Evolutionary conservation across 1,140 invertebrate genomes (phyloP), one percentile per base, ranked within the genome.

Genomic region (Penaeus japonicus): DNA sequence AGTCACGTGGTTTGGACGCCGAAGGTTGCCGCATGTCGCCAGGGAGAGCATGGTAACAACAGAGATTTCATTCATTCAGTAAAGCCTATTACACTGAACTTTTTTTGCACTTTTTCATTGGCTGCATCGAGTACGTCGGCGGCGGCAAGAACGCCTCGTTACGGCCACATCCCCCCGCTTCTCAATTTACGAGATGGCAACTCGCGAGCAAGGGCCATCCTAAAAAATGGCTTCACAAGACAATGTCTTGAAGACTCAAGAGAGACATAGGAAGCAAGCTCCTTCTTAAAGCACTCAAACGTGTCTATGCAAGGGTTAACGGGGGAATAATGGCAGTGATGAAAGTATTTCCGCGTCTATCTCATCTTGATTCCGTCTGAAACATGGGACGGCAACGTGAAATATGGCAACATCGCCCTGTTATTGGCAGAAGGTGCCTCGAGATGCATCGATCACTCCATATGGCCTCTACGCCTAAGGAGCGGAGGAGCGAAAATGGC

Each of bases 331-430:
- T 24, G 35, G 77, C 47, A 53, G 35, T 53, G 77, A 53, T 20
- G 55, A 24, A 87, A 57, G 27, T 87, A 87, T 87, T 87, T 87
- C 85, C 85, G 77, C 78, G 30, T 70, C 47, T 79, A 70, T 81
- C 53, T 53, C 55, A 62, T 54, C 78, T 57, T 59, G 73, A 78
- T 80, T 65, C 57, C 73, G 62, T 27, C 47, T 88, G 86, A 88
- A 88, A 83, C 86, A 75, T 77, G 86, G 86, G 80, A 84, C 80
- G 80, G 82, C 83, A 88, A 82, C 80, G 87, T 88, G 87, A 88
- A 88, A 88, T 88, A 88, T 88, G 87, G 87, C 87, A 88, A 88
- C 87, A 82, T 88, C 87, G 87, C 87, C 87, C 87, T 88, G 87
- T 88, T 88, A 88, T 88, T 88, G 87, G 87, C 87, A 88, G 87